Conservation (phyloP, 2,888 invertebrate species). For the Oscheius sp. region DNA sequence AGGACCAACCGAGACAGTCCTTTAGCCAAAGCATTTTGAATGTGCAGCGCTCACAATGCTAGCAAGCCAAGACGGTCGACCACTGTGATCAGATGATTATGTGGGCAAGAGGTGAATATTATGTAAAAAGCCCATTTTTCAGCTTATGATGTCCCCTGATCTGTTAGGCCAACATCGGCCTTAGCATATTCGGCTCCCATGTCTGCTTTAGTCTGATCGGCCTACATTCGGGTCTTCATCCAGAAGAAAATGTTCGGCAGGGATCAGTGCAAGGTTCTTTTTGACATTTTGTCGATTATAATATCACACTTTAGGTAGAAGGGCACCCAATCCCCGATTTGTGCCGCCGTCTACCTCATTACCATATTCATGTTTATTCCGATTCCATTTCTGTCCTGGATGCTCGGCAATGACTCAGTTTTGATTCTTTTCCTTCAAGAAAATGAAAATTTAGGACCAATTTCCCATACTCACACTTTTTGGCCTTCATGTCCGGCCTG, state of each 20-base stretch:
- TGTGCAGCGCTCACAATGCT: too few species aligned
- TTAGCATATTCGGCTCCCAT: constrained; percentile 60
- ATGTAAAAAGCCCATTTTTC: too few species aligned
- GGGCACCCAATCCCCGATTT: constrained; percentile 81
- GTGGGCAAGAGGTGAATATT: too few species aligned
- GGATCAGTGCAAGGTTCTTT: constrained; percentile 71
- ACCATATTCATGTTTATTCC: constrained; percentile 95
- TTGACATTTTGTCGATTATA: constrained; percentile 13
- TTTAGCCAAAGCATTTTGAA: too few species aligned
- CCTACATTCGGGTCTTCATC: constrained; percentile 72
- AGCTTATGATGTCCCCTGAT: too few species aligned
- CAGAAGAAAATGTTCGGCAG: constrained; percentile 66
- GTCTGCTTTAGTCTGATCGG: constrained; percentile 58
- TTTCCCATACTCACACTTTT: constrained; percentile 77
- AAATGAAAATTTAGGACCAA: constrained; percentile 44
- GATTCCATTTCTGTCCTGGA: constrained; percentile 81
- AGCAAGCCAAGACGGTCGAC: too few species aligned
- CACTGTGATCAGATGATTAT: too few species aligned
- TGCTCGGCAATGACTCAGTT: constrained; percentile 34
- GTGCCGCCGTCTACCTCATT: constrained; percentile 91
- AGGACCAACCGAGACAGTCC: too few species aligned
- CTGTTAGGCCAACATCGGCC: constrained; percentile 21
- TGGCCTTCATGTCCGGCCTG: constrained; percentile 91
- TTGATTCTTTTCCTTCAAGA: constrained; percentile 1
- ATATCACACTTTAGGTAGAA: constrained; percentile 48